A percentile compares a stretch with the other conserved stretches of the same genome.
phyloP scores from a whole-genome alignment of 2,888 invertebrate species.

The Phania funesta region DNA sequence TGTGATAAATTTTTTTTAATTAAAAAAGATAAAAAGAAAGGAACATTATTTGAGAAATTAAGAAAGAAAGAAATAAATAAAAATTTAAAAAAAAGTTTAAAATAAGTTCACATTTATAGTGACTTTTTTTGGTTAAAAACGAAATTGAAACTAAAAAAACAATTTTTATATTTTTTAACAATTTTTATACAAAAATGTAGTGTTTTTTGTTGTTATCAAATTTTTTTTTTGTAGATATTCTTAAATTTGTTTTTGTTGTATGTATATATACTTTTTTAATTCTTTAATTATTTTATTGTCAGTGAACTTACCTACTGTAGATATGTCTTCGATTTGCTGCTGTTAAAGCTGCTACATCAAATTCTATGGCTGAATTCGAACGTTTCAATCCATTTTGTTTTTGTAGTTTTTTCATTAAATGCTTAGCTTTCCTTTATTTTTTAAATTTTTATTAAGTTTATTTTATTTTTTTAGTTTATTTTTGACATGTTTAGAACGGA shows the following conservation, averaged over 20 bases:
- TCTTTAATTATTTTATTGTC: constrained; percentile 26
- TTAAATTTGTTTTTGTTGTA: constrained; percentile 34
- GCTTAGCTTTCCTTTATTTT: constrained; percentile 77
- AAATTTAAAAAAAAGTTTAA: too few species aligned
- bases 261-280: constrained; percentile 40
- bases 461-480: not conserved
- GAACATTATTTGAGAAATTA: constrained; percentile 27
- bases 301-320: constrained; percentile 81
- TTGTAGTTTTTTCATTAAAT: constrained; percentile 82
- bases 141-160: constrained; percentile 5
- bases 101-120: too few species aligned
- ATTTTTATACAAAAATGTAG: not conserved
- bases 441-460: not conserved
- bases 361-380: constrained; percentile 86
- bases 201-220: constrained; percentile 22
- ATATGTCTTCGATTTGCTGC: constrained; percentile 85
- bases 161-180: constrained; percentile 26
- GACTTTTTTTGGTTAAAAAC: too few species aligned
- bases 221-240: not conserved
- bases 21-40: constrained; percentile 22
- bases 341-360: constrained; percentile 84
- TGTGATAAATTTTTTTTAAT: constrained; percentile 25
- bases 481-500: not conserved
- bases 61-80: too few species aligned
- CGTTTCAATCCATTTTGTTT: constrained; percentile 82